These are phyloP conservation scores for Hippotragus niger DNA, from an alignment of 2,113 vertebrate genomes.

Conservation along the genomic window DNA sequence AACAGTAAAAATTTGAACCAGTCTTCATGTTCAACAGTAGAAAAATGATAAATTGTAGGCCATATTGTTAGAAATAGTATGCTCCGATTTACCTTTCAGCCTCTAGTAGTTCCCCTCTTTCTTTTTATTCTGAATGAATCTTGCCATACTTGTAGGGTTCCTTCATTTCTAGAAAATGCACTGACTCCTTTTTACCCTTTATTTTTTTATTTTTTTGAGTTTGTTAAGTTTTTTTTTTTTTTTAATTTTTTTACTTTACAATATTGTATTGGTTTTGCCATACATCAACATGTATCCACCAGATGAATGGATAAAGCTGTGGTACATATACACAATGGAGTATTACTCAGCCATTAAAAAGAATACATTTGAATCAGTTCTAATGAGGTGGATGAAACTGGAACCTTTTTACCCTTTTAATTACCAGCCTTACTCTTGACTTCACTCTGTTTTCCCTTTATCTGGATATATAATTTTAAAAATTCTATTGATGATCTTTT, in stretches of 20 bases:
- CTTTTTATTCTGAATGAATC: not conserved
- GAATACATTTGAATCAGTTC: too few species aligned
- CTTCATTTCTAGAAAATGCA: not conserved
- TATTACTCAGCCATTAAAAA: too few species aligned
- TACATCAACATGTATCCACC: too few species aligned
- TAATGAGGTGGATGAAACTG: too few species aligned
- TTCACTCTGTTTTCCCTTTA: conserved; percentile 1
- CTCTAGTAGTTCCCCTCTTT: not conserved
- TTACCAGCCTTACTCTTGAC: not conserved
- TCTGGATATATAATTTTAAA: not conserved
- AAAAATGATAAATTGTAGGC: not conserved
- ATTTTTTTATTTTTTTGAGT: too few species aligned
- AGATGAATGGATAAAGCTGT: too few species aligned
- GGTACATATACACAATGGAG: too few species aligned
- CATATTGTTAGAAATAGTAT: not conserved
- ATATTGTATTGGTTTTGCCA: too few species aligned
- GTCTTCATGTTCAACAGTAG: not conserved
- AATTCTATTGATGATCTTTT: not conserved
- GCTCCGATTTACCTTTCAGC: not conserved
- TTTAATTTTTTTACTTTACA: too few species aligned
- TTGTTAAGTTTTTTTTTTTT: too few species aligned
- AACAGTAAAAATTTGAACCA: not conserved
- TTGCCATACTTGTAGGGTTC: not conserved
- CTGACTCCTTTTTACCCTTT: not conserved
- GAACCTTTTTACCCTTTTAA: not conserved